phyloP scores from a whole-genome alignment of 2,888 invertebrate genomes.

The Pocota personata region DNA sequence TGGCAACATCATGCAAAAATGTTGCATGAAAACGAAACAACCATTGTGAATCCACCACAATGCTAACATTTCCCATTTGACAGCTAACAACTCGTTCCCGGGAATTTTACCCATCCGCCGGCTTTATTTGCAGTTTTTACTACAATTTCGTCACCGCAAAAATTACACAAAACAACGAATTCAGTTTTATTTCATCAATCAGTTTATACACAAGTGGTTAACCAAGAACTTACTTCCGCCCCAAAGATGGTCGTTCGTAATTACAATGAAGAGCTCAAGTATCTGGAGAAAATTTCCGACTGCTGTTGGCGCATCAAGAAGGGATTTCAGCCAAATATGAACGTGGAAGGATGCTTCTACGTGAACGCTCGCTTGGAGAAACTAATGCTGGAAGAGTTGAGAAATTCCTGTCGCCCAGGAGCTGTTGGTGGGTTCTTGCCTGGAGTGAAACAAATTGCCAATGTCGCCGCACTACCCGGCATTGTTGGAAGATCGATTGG shows the following conservation, averaged over 20 bases:
- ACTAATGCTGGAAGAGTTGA: slow-evolving; percentile 98
- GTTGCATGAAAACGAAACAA: background rate
- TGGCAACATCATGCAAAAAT: background rate
- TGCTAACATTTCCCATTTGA: background rate
- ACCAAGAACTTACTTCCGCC: background rate
- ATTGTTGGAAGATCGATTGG: slow-evolving; percentile 97
- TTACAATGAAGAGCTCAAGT: slow-evolving; percentile 97
- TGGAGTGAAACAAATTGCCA: slow-evolving; percentile 99
- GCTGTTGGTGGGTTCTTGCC: slow-evolving; percentile 98
- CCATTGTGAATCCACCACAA: background rate
- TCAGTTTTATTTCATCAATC: slow-evolving; percentile 12
- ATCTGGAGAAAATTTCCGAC: slow-evolving; percentile 93
- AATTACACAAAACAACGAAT: background rate
- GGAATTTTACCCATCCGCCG: background rate
- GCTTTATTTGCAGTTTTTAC: background rate
- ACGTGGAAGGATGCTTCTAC: slow-evolving; percentile 98
- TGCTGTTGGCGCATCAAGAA: slow-evolving; percentile 97
- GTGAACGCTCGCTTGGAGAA: slow-evolving; percentile 96
- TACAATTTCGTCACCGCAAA: background rate
- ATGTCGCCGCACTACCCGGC: slow-evolving; percentile 98
- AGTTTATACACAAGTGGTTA: background rate
- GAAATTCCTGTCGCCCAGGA: slow-evolving; percentile 94
- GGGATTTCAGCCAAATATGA: slow-evolving; percentile 99
- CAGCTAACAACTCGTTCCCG: background rate
- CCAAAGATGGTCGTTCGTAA: slow-evolving; percentile 92